Evolutionary conservation across 2,113 vertebrate genomes (phyloP), one percentile per base, ranked within the genome.

Genomic region (Orycteropus afer): DNA sequence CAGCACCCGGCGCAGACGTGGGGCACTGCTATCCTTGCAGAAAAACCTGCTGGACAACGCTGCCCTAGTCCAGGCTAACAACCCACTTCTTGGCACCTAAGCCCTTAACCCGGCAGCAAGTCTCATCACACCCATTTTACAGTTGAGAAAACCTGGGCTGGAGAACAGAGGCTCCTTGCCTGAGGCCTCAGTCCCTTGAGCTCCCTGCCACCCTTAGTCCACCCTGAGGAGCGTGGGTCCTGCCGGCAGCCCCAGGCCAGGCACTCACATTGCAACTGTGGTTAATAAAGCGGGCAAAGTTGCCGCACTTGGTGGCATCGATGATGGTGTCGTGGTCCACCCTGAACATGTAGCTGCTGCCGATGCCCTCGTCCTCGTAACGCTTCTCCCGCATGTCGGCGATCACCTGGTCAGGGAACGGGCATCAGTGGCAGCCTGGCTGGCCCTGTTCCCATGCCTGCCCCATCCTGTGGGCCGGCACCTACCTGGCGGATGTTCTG

Each of bases 291-390:
- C 99, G 99, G 42, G 99, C 99, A 0, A 99, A 99, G 98, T 99
- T 99, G 92, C 99, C 99, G 0, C 99, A 99, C 93, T 99, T 99
- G 0, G 99, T 99, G 73, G 99, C 99, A 0, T 99, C 99, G 0
- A 99, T 99, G 98, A 99, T 99, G 97, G 99, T 99, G 98, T 99
- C 99, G 0, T 99, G 99, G 98, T 99, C 99, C 0, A 99, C 99
- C 20, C 99, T 98, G 98, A 99, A 99, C 99, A 99, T 99, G 98
- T 99, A 99, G 98, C 99, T 99, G 99, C 99, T 99, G 0, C 99
- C 99, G 0, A 99, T 99, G 96, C 99, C 99, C 90, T 99, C 99
- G 0, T 99, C 99, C 95, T 99, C 99, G 0, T 99, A 99, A 18
- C 99, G 99, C 86, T 99, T 99, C 97, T 99, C 99, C 65, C 99